Conservation (phyloP, 2,888 invertebrate genomes). For the Heliconius erato region DNA sequence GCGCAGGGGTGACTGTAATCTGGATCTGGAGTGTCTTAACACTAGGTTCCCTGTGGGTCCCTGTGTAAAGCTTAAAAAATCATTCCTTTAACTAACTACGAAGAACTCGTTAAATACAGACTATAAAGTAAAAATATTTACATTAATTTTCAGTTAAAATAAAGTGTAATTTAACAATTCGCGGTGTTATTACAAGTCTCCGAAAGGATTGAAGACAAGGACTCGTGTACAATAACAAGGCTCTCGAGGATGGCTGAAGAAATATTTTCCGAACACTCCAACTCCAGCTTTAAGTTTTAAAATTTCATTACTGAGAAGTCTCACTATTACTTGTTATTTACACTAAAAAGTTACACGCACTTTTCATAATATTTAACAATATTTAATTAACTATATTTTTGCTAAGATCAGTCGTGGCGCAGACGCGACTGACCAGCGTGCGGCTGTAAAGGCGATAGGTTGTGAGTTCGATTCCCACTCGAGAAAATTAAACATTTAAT, state of each 20-base stretch:
- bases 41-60: no score
- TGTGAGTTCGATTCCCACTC: not conserved
- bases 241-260: constrained; percentile 7
- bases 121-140: constrained; percentile 3
- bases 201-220: not conserved
- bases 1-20: no score
- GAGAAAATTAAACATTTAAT: no score
- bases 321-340: not conserved
- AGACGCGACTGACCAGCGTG: no score
- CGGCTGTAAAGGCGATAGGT: not conserved
- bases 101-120: not conserved
- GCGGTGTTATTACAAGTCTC: constrained; percentile 2
- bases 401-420: no score
- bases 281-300: not conserved
- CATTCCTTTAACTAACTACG: no score
- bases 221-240: constrained; percentile 3
- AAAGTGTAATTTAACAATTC: not conserved
- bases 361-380: no score
- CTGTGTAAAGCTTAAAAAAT: no score
- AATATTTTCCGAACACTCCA: constrained; percentile 19
- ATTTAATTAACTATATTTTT: no score
- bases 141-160: not conserved
- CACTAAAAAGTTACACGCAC: not conserved
- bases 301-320: constrained; percentile 5
- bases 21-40: no score